Evolutionary conservation across 2,888 invertebrate genomes (phyloP).

Genomic region (Phorcus lineatus): DNA sequence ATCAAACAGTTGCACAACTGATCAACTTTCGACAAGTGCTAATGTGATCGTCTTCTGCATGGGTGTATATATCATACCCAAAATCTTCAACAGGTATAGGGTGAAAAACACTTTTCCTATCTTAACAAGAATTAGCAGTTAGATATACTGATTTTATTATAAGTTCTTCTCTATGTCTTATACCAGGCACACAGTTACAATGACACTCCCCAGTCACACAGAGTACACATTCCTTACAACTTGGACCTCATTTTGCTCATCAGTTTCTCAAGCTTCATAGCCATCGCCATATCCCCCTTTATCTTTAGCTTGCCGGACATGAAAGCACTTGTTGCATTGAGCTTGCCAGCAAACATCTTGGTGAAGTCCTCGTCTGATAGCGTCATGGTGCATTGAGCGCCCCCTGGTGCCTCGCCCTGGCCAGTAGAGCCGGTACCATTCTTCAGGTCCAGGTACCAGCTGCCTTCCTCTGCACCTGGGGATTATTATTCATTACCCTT

Average conservation of each 20-base stretch:
- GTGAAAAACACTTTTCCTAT: no score
- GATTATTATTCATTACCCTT: no score
- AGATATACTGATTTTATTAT: no score
- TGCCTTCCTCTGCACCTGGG: conserved; percentile 82
- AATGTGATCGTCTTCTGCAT: no score
- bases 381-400: conserved; percentile 87
- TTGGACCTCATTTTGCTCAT: conserved; percentile 62
- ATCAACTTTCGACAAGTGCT: no score
- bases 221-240: conserved; percentile 19
- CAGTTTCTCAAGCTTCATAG: conserved; percentile 89
- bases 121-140: no score
- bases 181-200: no score
- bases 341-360: conserved; percentile 82
- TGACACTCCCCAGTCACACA: no score
- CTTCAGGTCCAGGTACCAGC: conserved; percentile 92
- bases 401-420: conserved; percentile 82
- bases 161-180: no score
- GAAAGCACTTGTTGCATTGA: conserved; percentile 94
- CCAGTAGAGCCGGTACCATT: conserved; percentile 88
- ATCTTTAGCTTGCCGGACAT: conserved; percentile 98
- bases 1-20: no score
- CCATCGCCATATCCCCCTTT: conserved; percentile 92
- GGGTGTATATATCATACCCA: no score
- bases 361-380: conserved; percentile 82
- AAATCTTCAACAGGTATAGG: no score